Evolutionary conservation across 2,113 vertebrate genomes (phyloP).

Genomic region (Pseudorhombus dupliciocellatus): DNA sequence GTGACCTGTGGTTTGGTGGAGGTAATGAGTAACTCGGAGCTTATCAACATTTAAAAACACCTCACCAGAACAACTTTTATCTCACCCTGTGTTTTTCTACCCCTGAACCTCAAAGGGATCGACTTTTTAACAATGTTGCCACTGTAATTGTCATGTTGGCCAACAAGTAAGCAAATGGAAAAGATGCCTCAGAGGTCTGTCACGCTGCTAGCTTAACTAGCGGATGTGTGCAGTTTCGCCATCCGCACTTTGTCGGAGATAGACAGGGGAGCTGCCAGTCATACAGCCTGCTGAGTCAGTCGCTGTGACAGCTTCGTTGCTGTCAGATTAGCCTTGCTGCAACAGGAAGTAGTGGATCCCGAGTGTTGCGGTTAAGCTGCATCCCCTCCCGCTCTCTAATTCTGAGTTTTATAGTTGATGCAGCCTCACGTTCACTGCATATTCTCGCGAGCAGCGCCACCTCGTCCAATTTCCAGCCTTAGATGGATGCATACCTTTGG

Average conservation of each 20-base stretch:
- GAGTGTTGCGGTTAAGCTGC: constrained; percentile 17
- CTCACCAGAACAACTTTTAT: not conserved
- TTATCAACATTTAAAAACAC: constrained; percentile 25
- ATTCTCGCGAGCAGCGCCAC: constrained; percentile 25
- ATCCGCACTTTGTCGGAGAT: constrained; percentile 43
- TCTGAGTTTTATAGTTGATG: constrained; percentile 25
- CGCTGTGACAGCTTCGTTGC: constrained; percentile 55
- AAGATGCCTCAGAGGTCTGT: constrained; percentile 7
- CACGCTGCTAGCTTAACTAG: constrained; percentile 16
- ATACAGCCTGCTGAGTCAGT: constrained; percentile 71
- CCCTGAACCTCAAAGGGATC: constrained; percentile 27
- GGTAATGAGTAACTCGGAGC: constrained; percentile 36
- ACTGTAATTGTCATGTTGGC: constrained; percentile 32
- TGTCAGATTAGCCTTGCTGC: constrained; percentile 34
- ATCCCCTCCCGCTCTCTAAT: constrained; percentile 15
- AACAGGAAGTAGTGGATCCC: constrained; percentile 51
- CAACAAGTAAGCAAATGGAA: constrained; percentile 3
- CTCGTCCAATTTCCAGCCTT: constrained; percentile 68
- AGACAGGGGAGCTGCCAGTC: constrained; percentile 63
- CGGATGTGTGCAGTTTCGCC: constrained; percentile 58
- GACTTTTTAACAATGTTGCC: not conserved
- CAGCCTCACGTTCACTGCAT: constrained; percentile 27
- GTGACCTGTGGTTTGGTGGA: constrained; percentile 30
- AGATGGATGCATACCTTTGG: constrained; percentile 77
- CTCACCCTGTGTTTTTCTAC: not conserved